phyloP scores from a whole-genome alignment of 2,797 vertebrate species.

The Botia almorhae region DNA sequence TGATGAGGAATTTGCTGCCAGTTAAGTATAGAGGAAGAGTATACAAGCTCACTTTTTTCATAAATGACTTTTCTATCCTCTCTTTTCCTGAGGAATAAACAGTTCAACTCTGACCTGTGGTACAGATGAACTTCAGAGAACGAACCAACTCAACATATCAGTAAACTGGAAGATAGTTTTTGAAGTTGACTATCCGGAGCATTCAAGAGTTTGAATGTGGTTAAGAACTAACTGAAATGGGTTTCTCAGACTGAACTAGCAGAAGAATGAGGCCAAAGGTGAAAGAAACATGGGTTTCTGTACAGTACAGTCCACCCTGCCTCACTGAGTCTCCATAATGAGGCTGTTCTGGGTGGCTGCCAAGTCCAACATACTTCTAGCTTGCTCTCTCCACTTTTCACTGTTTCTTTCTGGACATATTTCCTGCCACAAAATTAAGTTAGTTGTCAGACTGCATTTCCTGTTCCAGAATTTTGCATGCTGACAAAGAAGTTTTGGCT shows the following conservation, averaged over 20 bases:
- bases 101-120: constrained; percentile 10
- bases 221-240: background rate
- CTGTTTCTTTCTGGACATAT: constrained; percentile 22
- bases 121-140: constrained; percentile 9
- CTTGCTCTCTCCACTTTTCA: background rate
- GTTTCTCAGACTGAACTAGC: constrained; percentile 10
- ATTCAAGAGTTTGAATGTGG: background rate
- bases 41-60: background rate
- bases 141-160: background rate
- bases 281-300: constrained; percentile 23
- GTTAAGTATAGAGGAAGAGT: background rate
- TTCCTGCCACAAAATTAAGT: constrained; percentile 33
- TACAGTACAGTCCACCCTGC: constrained; percentile 40
- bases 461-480: constrained; percentile 34
- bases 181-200: constrained; percentile 7
- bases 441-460: constrained; percentile 33
- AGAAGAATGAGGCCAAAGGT: constrained; percentile 40
- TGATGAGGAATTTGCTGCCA: background rate
- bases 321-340: constrained; percentile 57
- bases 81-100: background rate
- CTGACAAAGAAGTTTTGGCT: constrained; percentile 16
- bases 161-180: background rate
- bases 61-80: background rate
- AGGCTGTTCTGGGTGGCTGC: constrained; percentile 54
- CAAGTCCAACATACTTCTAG: constrained; percentile 29